Evolutionary conservation across 2,113 vertebrate species (phyloP), one percentile per base, ranked within the genome.

Genomic region (Cryptotis parvus): DNA sequence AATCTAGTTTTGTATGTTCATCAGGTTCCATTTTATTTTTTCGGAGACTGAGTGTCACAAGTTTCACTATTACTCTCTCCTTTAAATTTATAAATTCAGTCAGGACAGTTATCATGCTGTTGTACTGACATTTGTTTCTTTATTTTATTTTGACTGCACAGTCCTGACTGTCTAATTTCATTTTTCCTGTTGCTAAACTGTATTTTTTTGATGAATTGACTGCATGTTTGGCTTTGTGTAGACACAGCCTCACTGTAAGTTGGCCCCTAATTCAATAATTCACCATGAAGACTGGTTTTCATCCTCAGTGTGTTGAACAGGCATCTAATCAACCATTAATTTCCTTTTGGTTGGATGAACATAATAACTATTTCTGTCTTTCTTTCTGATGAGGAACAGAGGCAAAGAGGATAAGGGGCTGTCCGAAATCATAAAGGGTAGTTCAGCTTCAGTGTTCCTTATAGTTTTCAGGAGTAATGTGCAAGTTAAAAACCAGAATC

Each of bases 241-340:
- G 91, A 93, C 95, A 95, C 84, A 93, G 91, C 80, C 77, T 55
- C 89, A 92, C 94, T 96, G 93, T 93, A 96, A 93, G 93, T 96
- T 94, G 89, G 93, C 94, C 93, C 94, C 80, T 96, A 96, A 96
- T 95, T 96, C 92, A 95, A 92, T 96, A 95, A 96, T 96, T 94
- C 94, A 95, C 95, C 96, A 96, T 95, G 95, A 95, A 96, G 93
- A 93, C 94, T 95, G 95, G 83, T 95, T 96, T 96, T 95, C 90
- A 92, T 96, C 92, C 92, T 94, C 41, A 92, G 90, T 96, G 94
- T 96, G 94, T 95, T 95, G 92, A 95, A 93, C 92, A 96, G 94
- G 89, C 96, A 93, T 96, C 94, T 96, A 96, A 96, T 96, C 96
- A 96, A 92, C 92, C 96, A 95, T 95, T 96, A 94, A 96, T 96